Base-by-base conservation (phyloP, 2,797 vertebrate genomes). In the Anguilla pacifica region DNA sequence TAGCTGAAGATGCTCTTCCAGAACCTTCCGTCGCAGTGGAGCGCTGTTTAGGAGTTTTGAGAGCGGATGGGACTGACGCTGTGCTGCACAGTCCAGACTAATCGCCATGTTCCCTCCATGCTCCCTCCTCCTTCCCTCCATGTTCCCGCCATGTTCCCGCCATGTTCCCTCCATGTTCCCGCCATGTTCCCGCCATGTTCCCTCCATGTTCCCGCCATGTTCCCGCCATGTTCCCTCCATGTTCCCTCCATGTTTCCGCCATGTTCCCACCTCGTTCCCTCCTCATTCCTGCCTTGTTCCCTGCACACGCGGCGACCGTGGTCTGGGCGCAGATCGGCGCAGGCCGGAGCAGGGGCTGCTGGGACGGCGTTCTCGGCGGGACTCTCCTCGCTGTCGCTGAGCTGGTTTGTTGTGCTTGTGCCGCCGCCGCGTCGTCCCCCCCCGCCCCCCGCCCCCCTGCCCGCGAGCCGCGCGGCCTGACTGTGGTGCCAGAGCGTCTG, bases 401-500 rank as follows among this genome's bases (percentile, higher is more conserved):
- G 39, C 19, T 81, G 77, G 77, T 81, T 55, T 84, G 83, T 53
- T 51, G 49, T n/a, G 28, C 19, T 35, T 17, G 35, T 35, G 35
- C 35, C 35, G 35, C 31, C 35, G 35, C 35, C 35, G 35, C 35
- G 35, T 35, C 35, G 35, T 1, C 35, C 35, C 35, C 35, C 35
- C 35, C 35, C 35, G 1, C 35, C 35, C 35, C 35, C 35, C 35
- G 1, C 35, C 35, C 35, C 35, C 35, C 35, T 1, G 35, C 35
- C 35, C 35, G 35, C 35, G 35, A 35, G 35, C 35, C 35, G 35
- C 35, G 35, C 6, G 59, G 43, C 39, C n/a, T n/a, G 28, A 7
- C 39, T 17, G 79, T 31, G 86, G 86, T 51, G 86, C 86, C 86
- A n/a, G 43, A 17, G 43, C 35, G 86, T 83, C 86, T 87, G 59